Evolutionary conservation across 2,113 vertebrate species (phyloP), one percentile per base, ranked within the genome.

Genomic region (Echinops telfairi): DNA sequence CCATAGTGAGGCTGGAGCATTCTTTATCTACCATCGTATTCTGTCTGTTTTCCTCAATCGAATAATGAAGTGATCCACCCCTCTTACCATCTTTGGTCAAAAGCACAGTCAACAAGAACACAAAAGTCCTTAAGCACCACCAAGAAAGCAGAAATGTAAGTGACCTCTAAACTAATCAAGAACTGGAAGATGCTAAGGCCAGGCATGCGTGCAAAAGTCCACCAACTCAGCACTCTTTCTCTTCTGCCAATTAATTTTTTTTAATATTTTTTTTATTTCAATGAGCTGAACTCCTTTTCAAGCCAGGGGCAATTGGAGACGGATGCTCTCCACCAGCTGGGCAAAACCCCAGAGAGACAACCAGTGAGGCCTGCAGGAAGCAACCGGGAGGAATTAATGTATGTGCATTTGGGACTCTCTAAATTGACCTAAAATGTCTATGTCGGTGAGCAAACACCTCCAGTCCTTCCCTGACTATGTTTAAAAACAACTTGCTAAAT

Each of bases 401-500:
- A 68, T 29, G 15, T 25, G 6, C 1, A 23, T 17, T 25, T 4
- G 0, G 1, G 33, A 19, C 3, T 11, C 9, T 66, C 33, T 47
- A 17, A 57, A 43, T 16, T 33, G 14, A 80, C 27, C 25, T 47
- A 70, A 60, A 66, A 81, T 20, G 2, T 76, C 57, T 64, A 29
- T 68, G 58, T 29, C 25, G 64, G 12, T 8, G 3, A 15, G 80
- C 31, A 57, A 0, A 15, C 25, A 33, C 9, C 16, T 27, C 9
- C 11, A 31, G 16, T 0, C 27, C 19, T 79, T 68, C 29, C 75
- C 66, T 76, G 38, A 29, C 58, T 86, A n/a, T 27, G 14, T 19
- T 40, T 29, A 58, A 87, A 66, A 70, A 60, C 43, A 12, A 2
- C 29, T 64, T 88, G 43, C 75, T 64, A 83, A 80, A 64, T 36